Conservation (phyloP, 1,140 invertebrate genomes). For the Bombus affinis region DNA sequence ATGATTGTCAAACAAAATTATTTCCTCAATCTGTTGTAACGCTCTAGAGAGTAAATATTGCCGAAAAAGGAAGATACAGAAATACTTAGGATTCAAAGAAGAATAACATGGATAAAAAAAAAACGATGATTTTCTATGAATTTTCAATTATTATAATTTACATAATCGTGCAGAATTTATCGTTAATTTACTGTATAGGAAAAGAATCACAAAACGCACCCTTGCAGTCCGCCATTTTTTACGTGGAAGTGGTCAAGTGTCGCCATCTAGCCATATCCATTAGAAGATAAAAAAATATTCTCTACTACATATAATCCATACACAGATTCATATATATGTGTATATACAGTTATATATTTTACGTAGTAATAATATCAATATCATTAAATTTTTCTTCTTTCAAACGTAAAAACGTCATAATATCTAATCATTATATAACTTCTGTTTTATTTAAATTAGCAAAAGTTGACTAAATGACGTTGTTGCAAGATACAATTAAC, state of each 20-base stretch:
- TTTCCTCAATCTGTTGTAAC: slow-evolving; percentile 7
- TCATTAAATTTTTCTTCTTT: neutral
- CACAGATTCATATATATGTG: neutral
- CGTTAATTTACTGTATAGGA: slow-evolving; percentile 54
- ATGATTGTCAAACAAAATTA: slow-evolving; percentile 48
- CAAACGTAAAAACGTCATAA: neutral
- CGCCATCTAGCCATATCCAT: slow-evolving; percentile 35
- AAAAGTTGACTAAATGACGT: neutral
- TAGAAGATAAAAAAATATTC: neutral
- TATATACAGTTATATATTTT: neutral
- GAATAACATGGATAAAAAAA: neutral
- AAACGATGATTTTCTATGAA: neutral
- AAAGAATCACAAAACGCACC: slow-evolving; percentile 78
- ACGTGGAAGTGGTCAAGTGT: slow-evolving; percentile 65
- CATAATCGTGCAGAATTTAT: slow-evolving; percentile 26
- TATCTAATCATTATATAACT: neutral
- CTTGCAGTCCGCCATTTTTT: slow-evolving; percentile 81
- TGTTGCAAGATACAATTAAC: neutral
- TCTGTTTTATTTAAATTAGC: neutral
- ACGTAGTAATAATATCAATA: neutral
- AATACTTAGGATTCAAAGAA: neutral
- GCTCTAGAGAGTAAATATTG: slow-evolving; percentile 25
- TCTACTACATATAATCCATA: neutral
- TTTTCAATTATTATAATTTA: slow-evolving; percentile 20
- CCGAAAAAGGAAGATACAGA: neutral